phyloP scores from a whole-genome alignment of 2,113 vertebrate genomes.

The Tapirus terrestris region DNA sequence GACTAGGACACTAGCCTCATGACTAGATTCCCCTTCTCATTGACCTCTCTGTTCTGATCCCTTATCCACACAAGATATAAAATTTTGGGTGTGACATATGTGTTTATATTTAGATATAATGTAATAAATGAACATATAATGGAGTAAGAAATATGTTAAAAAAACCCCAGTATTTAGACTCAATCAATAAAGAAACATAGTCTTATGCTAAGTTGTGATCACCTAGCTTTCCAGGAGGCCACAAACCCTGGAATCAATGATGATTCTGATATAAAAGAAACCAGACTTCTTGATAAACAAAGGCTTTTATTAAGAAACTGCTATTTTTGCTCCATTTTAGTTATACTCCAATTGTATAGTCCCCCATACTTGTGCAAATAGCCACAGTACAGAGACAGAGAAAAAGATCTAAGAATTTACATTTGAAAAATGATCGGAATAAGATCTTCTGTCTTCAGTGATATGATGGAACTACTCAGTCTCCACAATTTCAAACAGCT shows the following conservation, averaged over 20 bases:
- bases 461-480: neutral
- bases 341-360: neutral
- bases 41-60: neutral
- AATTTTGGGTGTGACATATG: neutral
- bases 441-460: neutral
- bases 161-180: neutral
- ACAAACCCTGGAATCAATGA: neutral
- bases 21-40: neutral
- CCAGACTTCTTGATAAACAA: neutral
- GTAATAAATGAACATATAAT: neutral
- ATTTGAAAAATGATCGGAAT: neutral
- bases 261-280: neutral
- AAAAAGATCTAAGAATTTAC: neutral
- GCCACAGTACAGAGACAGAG: neutral
- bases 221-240: neutral
- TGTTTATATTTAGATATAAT: neutral
- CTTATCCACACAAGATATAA: neutral
- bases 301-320: neutral
- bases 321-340: neutral
- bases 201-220: neutral
- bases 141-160: neutral
- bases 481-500: neutral
- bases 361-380: neutral
- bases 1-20: neutral
- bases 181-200: neutral